Conservation (phyloP, 2,888 invertebrate species). For the Ochropleura plecta region DNA sequence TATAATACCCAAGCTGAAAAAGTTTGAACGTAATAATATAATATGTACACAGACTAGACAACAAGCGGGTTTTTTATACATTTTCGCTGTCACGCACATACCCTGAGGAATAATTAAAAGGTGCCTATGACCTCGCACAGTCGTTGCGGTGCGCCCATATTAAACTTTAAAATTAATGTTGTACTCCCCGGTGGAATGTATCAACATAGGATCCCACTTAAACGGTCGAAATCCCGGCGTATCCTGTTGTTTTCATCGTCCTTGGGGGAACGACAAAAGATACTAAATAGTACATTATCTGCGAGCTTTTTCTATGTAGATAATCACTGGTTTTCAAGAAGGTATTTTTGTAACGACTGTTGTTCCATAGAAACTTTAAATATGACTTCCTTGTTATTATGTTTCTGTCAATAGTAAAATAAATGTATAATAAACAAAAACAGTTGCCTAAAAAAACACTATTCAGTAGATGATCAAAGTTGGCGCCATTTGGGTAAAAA, state of each 20-base stretch:
- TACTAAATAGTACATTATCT: conserved; percentile 59
- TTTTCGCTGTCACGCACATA: conserved; percentile 60
- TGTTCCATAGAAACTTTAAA: too few species aligned
- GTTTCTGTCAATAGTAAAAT: too few species aligned
- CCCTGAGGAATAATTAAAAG: conserved; percentile 63
- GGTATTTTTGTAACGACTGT: conserved; percentile 46
- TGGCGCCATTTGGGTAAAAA: too few species aligned
- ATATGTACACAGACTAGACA: conserved; percentile 57
- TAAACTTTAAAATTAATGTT: conserved; percentile 69
- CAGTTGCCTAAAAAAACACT: too few species aligned
- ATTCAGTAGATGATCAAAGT: too few species aligned
- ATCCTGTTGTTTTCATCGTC: conserved; percentile 1
- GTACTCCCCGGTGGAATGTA: conserved; percentile 50
- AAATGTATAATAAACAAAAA: too few species aligned
- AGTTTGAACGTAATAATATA: conserved; percentile 52
- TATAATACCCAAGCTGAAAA: conserved; percentile 41
- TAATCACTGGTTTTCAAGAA: conserved; percentile 60
- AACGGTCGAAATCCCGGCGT: conserved; percentile 38
- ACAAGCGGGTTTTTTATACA: conserved; percentile 50
- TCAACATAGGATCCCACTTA: conserved; percentile 65
- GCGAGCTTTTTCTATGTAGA: conserved; percentile 61
- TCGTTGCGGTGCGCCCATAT: conserved; percentile 51
- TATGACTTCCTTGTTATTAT: too few species aligned
- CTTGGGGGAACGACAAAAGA: conserved; percentile 18
- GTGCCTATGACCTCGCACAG: conserved; percentile 49